Evolutionary conservation across 92 coral and sea anemone genomes (phyloP), one percentile per base, ranked within the genome.

Genomic region (Porites cylindrica): DNA sequence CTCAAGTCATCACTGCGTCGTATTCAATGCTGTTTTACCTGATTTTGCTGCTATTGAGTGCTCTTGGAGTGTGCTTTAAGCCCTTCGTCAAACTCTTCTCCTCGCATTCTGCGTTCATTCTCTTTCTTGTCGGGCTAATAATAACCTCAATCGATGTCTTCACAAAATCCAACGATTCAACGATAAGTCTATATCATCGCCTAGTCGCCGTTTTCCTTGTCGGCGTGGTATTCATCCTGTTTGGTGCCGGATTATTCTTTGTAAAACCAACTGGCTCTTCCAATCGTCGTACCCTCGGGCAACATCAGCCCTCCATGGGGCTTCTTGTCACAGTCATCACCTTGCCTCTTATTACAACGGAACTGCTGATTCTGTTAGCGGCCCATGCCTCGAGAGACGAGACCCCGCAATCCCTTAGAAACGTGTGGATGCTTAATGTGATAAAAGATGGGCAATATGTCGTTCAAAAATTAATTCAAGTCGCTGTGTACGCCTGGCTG

Each of bases 221-320:
- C 4, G 93, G 95, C 11, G 82, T 92, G 14, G 74, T 82, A 17
- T 86, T 75, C 29, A 73, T 86, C 43, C 64, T 92, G 29, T 74
- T 81, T 16, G 95, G 95, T 17, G 93, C 91, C 24, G 2, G 60
- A 20, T 50, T 65, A 12, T 92, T 92, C 63, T 92, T 92, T 32
- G 18, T 66, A 20, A 86, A 82, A 61, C 95, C 95, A 17, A 71
- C 59, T 9, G 18, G 59, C 53, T 23, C 86, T 20, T 67, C 85
- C 12, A 82, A 29, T 72, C 75, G 26, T 11, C 76, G 18, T 59
- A 72, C 83, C 51, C 83, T 92, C 29, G 91, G 90, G 1, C 66
- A 79, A 59, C 90, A 89, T 7, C 88, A 92, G 75, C 95, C 95
- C 0, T 89, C 93, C 61, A 92, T 89, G 93, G 95, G 93, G 5